Evolutionary conservation across 2,888 invertebrate genomes (phyloP).

Genomic region (Oconnorella tubifera): DNA sequence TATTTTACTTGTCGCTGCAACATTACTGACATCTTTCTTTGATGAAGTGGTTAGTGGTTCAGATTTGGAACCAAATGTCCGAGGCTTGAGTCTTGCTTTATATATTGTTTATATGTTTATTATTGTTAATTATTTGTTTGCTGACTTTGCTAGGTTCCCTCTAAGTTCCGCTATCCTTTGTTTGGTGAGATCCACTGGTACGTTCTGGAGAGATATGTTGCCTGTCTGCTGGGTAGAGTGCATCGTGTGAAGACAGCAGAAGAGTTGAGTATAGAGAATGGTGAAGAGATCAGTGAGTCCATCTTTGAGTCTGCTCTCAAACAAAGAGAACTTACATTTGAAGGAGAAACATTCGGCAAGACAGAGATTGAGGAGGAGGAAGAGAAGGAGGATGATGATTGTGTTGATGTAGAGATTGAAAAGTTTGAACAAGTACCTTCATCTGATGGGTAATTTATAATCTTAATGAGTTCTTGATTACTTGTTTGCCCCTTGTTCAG

Average conservation of each 20-base stretch:
- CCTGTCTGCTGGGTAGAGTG: constrained; percentile 70
- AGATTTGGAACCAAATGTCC: too few species aligned
- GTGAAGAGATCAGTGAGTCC: neutral
- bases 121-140: too few species aligned
- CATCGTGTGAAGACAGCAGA: constrained; percentile 39
- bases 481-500: too few species aligned
- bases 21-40: too few species aligned
- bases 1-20: too few species aligned
- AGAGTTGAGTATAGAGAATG: constrained; percentile 21
- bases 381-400: constrained; percentile 17
- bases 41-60: too few species aligned
- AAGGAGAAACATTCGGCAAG: neutral
- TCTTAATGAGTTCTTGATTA: neutral
- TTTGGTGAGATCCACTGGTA: constrained; percentile 99
- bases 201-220: constrained; percentile 86
- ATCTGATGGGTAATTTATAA: neutral
- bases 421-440: constrained; percentile 53
- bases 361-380: constrained; percentile 5
- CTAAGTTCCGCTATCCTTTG: constrained; percentile 96
- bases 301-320: neutral
- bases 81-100: too few species aligned
- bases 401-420: constrained; percentile 46
- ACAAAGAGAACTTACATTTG: neutral
- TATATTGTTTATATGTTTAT: too few species aligned
- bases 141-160: constrained; percentile 91